These are phyloP conservation scores for Scophthalmus maximus DNA, from an alignment of 2,113 vertebrate genomes.

Conservation along the genomic window DNA sequence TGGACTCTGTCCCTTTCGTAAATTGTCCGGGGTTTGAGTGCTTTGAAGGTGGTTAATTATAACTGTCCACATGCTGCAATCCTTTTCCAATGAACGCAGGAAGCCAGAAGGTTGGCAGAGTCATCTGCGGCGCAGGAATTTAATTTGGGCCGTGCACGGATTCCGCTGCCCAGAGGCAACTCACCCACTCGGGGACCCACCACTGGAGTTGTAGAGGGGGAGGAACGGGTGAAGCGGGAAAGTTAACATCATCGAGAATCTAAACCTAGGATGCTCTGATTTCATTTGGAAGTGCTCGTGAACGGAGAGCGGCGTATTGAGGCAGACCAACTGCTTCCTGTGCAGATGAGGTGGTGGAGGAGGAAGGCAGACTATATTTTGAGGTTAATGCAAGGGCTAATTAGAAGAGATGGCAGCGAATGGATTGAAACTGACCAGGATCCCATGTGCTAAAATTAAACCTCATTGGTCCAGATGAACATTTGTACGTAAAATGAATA, in stretches of 20 bases:
- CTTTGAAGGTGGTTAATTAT: slow-evolving; percentile 71
- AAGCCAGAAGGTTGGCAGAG: slow-evolving; percentile 73
- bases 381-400: slow-evolving; percentile 67
- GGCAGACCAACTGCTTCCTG: slow-evolving; percentile 49
- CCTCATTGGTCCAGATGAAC: slow-evolving; percentile 64
- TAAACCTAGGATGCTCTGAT: slow-evolving; percentile 81
- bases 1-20: slow-evolving; percentile 13
- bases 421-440: slow-evolving; percentile 76
- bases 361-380: slow-evolving; percentile 54
- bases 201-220: slow-evolving; percentile 37
- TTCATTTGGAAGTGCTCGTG: slow-evolving; percentile 75
- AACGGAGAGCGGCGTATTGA: slow-evolving; percentile 35
- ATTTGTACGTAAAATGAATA: slow-evolving; percentile 53
- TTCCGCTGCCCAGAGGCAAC: slow-evolving; percentile 58
- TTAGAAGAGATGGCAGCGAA: slow-evolving; percentile 67
- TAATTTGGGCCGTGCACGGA: slow-evolving; percentile 59
- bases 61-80: slow-evolving; percentile 40
- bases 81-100: slow-evolving; percentile 55
- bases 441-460: slow-evolving; percentile 62
- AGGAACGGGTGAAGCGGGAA: slow-evolving; percentile 39
- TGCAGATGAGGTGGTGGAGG: slow-evolving; percentile 43
- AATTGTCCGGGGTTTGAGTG: slow-evolving; percentile 34
- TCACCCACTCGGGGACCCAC: slow-evolving; percentile 54
- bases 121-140: slow-evolving; percentile 62
- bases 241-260: slow-evolving; percentile 80